A percentile compares a stretch with the other conserved stretches of the same genome.
phyloP scores from a whole-genome alignment of 1,140 invertebrate genomes.

The Drosophila mayri region DNA sequence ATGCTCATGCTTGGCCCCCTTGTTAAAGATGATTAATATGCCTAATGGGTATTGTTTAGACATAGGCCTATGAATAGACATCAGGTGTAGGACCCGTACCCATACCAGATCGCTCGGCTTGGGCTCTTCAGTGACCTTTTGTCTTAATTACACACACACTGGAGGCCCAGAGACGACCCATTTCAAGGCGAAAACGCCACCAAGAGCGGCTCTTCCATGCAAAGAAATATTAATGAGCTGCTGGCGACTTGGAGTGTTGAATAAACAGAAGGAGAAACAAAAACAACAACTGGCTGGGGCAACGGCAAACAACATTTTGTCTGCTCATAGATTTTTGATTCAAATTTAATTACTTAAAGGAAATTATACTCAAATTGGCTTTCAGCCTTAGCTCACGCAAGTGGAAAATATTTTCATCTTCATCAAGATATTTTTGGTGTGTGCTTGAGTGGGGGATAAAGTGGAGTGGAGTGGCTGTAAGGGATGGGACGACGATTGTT shows the following conservation, averaged over 20 bases:
- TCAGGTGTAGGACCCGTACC: constrained; percentile 22
- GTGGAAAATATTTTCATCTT: constrained; percentile 52
- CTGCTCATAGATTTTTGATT: constrained; percentile 52
- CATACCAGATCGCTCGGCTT: constrained; percentile 1
- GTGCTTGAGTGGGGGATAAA: constrained; percentile 22
- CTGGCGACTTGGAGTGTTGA: constrained; percentile 34
- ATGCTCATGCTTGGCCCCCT: constrained; percentile 6
- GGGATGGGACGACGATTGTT: constrained; percentile 19
- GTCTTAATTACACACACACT: constrained; percentile 41
- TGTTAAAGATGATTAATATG: constrained; percentile 47
- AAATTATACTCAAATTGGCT: constrained; percentile 53
- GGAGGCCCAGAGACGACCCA: constrained; percentile 26
- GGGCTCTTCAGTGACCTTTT: constrained; percentile 34
- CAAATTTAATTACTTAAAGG: constrained; percentile 55
- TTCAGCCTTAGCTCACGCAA: constrained; percentile 48
- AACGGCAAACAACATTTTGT: constrained; percentile 37
- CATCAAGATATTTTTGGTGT: constrained; percentile 48
- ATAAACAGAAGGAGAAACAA: constrained; percentile 35
- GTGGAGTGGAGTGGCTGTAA: constrained; percentile 8
- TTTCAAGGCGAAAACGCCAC: constrained; percentile 42
- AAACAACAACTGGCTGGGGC: constrained; percentile 5
- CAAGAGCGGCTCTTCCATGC: constrained; percentile 31
- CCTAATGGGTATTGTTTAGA: constrained; percentile 30
- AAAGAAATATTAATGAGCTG: constrained; percentile 53
- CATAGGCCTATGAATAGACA: constrained; percentile 21